Evolutionary conservation across 2,888 invertebrate genomes (phyloP), one percentile per base, ranked within the genome.

Genomic region (Xylota segnis): DNA sequence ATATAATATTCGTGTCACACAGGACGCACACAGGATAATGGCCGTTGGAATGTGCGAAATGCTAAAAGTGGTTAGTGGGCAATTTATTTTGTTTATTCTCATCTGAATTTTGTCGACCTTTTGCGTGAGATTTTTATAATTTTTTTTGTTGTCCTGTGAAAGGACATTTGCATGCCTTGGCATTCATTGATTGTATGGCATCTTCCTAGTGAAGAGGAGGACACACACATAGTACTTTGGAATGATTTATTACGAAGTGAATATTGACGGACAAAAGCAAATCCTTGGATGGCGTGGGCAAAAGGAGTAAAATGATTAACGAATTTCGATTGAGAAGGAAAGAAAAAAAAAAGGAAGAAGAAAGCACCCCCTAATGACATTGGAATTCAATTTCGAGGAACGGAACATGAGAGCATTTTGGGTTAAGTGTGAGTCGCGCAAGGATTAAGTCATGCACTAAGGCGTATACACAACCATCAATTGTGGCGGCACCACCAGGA

Each of bases 401-500:
- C 59, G 27, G 16, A 72, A 61, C 52, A 52, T 61, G 50, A 72
- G 40, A 59, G 52, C 50, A n/a, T 16, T 58, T 23, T 10, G 58
- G 58, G 58, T 14, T 5, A 58, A 58, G 58, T 16, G 34, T 71
- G 71, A 59, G 34, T 3, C 23, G 18, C 45, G 29, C 23, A 56
- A 32, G 76, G 76, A 77, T 68, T 77, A 68, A 77, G 68, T 77
- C 76, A 52, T 77, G 68, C 18, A 43, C 58, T 65, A 14, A 52
- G 59, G 52, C 58, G 23, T 59, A 56, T 54, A 65, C 54, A 65
- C 45, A 43, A 45, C 23, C 74, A 74, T 74, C 63, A 74, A 54
- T 63, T 74, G 74, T 34, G 74, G 54, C 45, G 52, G 45, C 32
- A 37, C 23, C 1, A n/a, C n/a, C 6, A 27, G 16, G 27, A 12